Base-by-base conservation (phyloP, 1,140 invertebrate genomes). In the Leptopilina boulardi region DNA sequence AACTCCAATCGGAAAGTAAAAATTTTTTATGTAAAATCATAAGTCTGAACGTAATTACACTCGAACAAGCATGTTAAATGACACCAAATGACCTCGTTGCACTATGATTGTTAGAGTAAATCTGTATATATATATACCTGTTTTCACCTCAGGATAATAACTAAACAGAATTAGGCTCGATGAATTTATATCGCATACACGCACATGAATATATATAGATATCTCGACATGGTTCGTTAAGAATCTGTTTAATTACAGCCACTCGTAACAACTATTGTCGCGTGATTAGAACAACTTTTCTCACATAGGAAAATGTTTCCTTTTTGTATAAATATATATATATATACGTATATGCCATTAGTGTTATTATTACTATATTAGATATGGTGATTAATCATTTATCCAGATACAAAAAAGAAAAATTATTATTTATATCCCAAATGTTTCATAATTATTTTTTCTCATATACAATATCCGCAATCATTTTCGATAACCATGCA, bases 51-150 rank as follows among this genome's bases (percentile, higher is more conserved):
- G 47, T 59, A n/a, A n/a, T 59, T 59, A 59, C 54, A 59, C 9
- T 19, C 54, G 21, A 59, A 59, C 21, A 59, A 21, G 54, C 54
- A 26, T 59, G 54, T 59, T 26, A 59, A 59, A 59, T 59, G 54
- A 59, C 54, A 59, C 21, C 19, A 5, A 23, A 59, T 59, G 54
- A 59, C 54, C 54, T 59, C 54, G 21, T n/a, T 51, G 34, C 34
- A 38, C 34, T 38, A 9, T 18, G 51, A 56, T 21, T 18, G 18
- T 59, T 23, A 59, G 34, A 34, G 30, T 6, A 34, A 3, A 34
- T 34, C 2, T 6, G 6, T 38, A 38, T 59, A 59, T 59, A 4
- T 59, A 1, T 19, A 19, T 59, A 59, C 54, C 21, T 30, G 23
- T n/a, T 66, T 66, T 66, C 56, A 2, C 56, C 56, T 30, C 11